Evolutionary conservation across 2,888 invertebrate genomes (phyloP).

Genomic region (Linyphia triangularis): DNA sequence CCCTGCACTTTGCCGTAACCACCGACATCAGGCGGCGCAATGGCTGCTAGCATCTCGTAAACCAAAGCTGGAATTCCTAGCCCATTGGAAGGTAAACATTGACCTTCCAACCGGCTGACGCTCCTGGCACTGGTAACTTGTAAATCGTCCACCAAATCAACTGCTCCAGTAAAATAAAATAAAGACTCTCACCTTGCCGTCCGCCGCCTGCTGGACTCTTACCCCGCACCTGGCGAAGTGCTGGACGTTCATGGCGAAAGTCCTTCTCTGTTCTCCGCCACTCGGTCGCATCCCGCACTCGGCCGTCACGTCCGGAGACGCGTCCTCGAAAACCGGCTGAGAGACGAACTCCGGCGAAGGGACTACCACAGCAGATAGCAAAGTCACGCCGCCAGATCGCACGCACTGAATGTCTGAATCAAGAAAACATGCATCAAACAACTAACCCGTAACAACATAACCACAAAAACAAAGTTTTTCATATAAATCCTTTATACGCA

Average conservation of each 20-base stretch:
- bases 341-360: slow-evolving; percentile 75
- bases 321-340: slow-evolving; percentile 75
- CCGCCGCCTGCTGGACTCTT: slow-evolving; percentile 67
- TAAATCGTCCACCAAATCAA: too few species aligned
- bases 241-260: slow-evolving; percentile 72
- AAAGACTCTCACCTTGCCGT: slow-evolving; percentile 69
- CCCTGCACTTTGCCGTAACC: too few species aligned
- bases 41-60: too few species aligned
- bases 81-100: too few species aligned
- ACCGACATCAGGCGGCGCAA: too few species aligned
- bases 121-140: too few species aligned
- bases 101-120: too few species aligned
- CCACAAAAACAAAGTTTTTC: not conserved
- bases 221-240: slow-evolving; percentile 76
- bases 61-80: too few species aligned
- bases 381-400: slow-evolving; percentile 72
- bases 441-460: not conserved
- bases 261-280: slow-evolving; percentile 1
- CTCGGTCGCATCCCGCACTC: slow-evolving; percentile 73
- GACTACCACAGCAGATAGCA: slow-evolving; percentile 76
- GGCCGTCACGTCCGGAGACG: slow-evolving; percentile 19
- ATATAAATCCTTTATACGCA: not conserved
- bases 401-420: slow-evolving; percentile 77
- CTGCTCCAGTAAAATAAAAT: too few species aligned
- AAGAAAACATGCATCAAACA: not conserved